Percentiles rank a stretch among this genome's conserved stretches.
phyloP scores from a whole-genome alignment of 2,888 invertebrate species.

The Andrena minutula region DNA sequence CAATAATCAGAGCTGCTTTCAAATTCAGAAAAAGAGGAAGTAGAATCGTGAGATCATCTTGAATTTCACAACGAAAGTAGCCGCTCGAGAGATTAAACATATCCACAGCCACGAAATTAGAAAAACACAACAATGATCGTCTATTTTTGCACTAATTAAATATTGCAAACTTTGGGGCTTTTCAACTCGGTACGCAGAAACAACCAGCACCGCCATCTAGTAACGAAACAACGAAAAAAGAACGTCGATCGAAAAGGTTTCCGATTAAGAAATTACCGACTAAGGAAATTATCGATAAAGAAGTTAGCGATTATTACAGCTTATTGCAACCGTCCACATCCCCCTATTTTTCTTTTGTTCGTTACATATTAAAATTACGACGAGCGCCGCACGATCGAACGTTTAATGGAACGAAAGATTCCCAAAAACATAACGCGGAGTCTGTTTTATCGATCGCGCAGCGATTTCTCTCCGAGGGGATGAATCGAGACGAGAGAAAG shows the following conservation, averaged over 20 bases:
- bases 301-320: slow-evolving; percentile 11
- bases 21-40: slow-evolving; percentile 21
- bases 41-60: slow-evolving; percentile 43
- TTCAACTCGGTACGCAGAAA: slow-evolving; percentile 27
- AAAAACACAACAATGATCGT: slow-evolving; percentile 14
- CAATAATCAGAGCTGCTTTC: slow-evolving; percentile 9
- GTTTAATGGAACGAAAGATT: not conserved
- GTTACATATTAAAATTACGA: slow-evolving; percentile 52
- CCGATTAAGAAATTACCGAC: not conserved
- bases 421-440: not conserved
- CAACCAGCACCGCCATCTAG: slow-evolving; percentile 47
- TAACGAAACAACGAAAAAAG: slow-evolving; percentile 16
- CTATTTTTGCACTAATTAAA: not conserved
- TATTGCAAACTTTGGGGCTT: not conserved
- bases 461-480: slow-evolving; percentile 6
- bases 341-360: slow-evolving; percentile 22
- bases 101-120: slow-evolving; percentile 44
- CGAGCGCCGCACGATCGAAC: slow-evolving; percentile 31
- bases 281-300: no score
- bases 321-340: slow-evolving; percentile 59
- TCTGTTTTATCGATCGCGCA: slow-evolving; percentile 30
- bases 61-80: slow-evolving; percentile 40
- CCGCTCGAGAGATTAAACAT: slow-evolving; percentile 8
- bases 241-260: slow-evolving; percentile 27
- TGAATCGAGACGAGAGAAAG: slow-evolving; percentile 48